Conservation (phyloP, 2,113 vertebrate genomes). For the Phrynocephalus versicolor region DNA sequence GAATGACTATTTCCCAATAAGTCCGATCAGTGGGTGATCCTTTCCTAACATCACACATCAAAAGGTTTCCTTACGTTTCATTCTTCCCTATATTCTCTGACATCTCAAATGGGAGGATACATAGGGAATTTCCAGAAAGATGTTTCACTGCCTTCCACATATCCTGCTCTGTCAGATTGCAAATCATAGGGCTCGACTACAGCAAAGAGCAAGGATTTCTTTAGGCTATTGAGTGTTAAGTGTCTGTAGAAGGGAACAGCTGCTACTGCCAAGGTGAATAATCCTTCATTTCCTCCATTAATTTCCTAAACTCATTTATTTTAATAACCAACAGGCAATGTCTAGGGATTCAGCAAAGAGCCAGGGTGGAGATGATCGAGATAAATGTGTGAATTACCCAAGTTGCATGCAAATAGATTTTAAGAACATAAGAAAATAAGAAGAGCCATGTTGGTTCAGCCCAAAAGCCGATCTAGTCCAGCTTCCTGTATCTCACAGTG, state of each 20-base stretch:
- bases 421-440: not conserved
- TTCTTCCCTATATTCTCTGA: not conserved
- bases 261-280: slow-evolving; percentile 1
- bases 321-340: not conserved
- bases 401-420: not conserved
- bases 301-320: not conserved
- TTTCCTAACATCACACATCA: not conserved
- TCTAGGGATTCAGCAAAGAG: not conserved
- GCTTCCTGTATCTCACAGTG: not conserved
- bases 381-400: not conserved
- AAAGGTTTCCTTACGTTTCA: not conserved
- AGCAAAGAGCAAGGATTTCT: not conserved
- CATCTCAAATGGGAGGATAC: not conserved
- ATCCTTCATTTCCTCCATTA: slow-evolving; percentile 18
- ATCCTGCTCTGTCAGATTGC: not conserved
- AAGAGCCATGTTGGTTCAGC: no score
- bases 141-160: not conserved
- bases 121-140: not conserved
- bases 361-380: not conserved
- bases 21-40: no score
- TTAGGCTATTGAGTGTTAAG: not conserved
- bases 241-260: not conserved
- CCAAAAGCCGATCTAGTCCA: not conserved
- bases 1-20: not conserved
- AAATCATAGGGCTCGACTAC: not conserved